A percentile compares a stretch with the other conserved stretches of the same genome.
Conservation (phyloP, 2,888 invertebrate species). For the Diarsia dahlii region DNA sequence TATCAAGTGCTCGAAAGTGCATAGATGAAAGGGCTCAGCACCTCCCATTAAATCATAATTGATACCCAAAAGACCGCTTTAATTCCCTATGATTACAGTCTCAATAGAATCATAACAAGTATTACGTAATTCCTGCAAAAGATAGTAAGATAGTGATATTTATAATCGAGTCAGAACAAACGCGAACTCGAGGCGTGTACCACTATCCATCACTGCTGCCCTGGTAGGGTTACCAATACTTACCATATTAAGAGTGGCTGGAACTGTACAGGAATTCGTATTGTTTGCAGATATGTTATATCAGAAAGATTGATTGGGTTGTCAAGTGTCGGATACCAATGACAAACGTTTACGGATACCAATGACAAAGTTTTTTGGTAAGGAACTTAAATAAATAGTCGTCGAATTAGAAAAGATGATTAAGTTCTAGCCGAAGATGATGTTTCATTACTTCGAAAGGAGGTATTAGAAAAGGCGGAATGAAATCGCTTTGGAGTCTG, state of each 20-base stretch:
- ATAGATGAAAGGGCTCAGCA: background rate
- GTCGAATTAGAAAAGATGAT: background rate
- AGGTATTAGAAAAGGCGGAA: too few species aligned
- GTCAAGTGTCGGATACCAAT: background rate
- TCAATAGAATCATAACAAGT: slow-evolving; percentile 56
- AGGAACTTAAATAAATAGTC: too few species aligned
- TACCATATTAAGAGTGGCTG: slow-evolving; percentile 1
- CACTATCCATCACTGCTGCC: slow-evolving; percentile 67
- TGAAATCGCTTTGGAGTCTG: too few species aligned
- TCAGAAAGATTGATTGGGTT: background rate
- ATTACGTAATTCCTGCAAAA: slow-evolving; percentile 55
- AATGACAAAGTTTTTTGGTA: too few species aligned
- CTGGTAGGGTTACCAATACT: slow-evolving; percentile 60
- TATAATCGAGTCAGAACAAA: slow-evolving; percentile 54
- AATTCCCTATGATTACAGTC: slow-evolving; percentile 29
- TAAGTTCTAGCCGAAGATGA: background rate
- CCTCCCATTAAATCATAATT: background rate
- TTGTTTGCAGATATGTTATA: background rate
- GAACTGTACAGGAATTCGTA: slow-evolving; percentile 2
- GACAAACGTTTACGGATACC: background rate
- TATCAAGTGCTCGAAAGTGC: background rate
- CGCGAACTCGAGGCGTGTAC: slow-evolving; percentile 65
- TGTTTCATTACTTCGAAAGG: fast-evolving
- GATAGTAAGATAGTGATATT: slow-evolving; percentile 52
- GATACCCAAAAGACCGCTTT: slow-evolving; percentile 3